Conservation (phyloP, 2,113 vertebrate species). For the Prunella himalayana region DNA sequence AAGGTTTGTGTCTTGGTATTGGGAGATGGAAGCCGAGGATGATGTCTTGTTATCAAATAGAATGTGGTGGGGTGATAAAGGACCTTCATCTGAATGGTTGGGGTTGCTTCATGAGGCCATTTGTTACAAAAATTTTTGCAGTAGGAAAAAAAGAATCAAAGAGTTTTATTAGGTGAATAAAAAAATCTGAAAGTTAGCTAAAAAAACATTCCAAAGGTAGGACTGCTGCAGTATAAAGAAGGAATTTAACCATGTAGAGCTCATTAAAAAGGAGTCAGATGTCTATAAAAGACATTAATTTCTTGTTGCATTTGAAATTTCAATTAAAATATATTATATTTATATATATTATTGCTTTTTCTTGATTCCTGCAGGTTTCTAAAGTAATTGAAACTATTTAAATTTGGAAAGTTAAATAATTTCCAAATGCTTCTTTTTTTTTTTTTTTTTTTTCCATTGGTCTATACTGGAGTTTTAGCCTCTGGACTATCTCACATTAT, state of each 20-base stretch:
- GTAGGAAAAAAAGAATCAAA: constrained; percentile 48
- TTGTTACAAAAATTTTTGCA: constrained; percentile 37
- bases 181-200: constrained; percentile 46
- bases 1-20: not conserved
- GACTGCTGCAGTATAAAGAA: constrained; percentile 23
- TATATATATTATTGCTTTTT: not conserved
- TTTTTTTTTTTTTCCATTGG: not conserved
- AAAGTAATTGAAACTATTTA: not conserved
- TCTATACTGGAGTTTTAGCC: not conserved
- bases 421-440: not conserved
- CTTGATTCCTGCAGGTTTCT: not conserved
- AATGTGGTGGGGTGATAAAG: constrained; percentile 23
- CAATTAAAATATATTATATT: not conserved
- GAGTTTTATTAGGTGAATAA: constrained; percentile 68
- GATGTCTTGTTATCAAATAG: not conserved
- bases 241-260: constrained; percentile 48
- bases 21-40: not conserved
- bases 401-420: not conserved
- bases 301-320: constrained; percentile 20
- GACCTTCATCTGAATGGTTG: not conserved
- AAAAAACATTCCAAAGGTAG: constrained; percentile 54
- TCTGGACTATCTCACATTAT: not conserved
- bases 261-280: constrained; percentile 50
- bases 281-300: constrained; percentile 48
- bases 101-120: not conserved